phyloP scores from a whole-genome alignment of 2,113 vertebrate species.

The Marcusenius ussheri region DNA sequence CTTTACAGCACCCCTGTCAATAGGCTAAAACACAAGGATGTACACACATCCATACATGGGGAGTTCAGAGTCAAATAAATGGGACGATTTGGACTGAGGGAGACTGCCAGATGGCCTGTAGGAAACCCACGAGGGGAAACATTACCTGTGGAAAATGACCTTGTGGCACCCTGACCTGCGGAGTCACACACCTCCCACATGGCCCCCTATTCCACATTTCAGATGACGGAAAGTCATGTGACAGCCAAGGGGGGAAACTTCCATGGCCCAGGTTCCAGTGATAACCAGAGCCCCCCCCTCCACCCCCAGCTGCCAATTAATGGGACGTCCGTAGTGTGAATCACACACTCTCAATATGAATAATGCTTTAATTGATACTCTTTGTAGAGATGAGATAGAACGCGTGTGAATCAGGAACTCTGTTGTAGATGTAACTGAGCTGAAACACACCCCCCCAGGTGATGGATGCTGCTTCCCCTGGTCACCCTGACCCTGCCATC shows the following conservation, averaged over 20 bases:
- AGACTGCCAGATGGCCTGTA: not conserved
- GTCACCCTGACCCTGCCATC: slow-evolving; percentile 36
- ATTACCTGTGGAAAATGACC: not conserved
- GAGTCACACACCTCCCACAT: not conserved
- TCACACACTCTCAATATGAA: slow-evolving; percentile 15
- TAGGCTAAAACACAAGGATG: not conserved
- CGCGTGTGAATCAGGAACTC: not conserved
- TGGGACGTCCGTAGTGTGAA: not conserved
- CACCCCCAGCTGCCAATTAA: not conserved
- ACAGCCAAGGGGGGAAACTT: not conserved
- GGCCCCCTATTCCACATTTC: not conserved
- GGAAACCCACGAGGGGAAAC: not conserved
- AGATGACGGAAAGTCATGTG: not conserved
- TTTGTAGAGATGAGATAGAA: slow-evolving; percentile 8
- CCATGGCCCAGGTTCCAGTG: not conserved
- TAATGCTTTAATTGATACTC: slow-evolving; percentile 21
- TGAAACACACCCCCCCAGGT: not conserved
- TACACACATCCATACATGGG: not conserved
- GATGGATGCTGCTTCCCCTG: slow-evolving; percentile 29
- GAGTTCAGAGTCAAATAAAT: not conserved
- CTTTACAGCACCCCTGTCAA: not conserved
- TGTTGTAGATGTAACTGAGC: slow-evolving; percentile 7
- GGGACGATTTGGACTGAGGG: not conserved
- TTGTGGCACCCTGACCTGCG: not conserved
- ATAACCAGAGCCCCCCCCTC: not conserved